phyloP scores from a whole-genome alignment of 2,113 vertebrate genomes.

The Talpa occidentalis region DNA sequence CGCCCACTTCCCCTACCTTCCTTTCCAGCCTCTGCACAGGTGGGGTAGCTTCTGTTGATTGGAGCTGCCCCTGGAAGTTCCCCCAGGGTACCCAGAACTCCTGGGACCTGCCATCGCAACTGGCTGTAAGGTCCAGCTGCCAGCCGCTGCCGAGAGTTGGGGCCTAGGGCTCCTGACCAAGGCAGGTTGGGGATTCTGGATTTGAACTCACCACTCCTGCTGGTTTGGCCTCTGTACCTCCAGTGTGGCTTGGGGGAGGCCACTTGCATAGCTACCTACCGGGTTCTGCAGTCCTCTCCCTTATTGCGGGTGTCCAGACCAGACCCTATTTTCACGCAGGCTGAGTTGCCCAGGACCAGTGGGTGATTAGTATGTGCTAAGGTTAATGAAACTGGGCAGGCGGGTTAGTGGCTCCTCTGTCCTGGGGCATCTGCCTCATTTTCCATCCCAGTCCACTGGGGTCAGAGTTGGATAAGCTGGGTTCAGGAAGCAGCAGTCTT shows the following conservation, averaged over 20 bases:
- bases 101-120: background rate
- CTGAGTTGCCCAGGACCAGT: background rate
- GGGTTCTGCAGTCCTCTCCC: background rate
- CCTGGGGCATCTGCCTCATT: background rate
- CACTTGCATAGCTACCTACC: background rate
- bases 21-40: conserved; percentile 68
- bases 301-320: background rate
- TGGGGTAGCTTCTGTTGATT: conserved; percentile 33
- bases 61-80: background rate
- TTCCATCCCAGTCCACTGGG: background rate
- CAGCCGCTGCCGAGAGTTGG: background rate
- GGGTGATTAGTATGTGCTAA: background rate
- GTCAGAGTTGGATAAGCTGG: conserved; percentile 1
- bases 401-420: background rate
- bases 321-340: conserved; percentile 17
- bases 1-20: background rate
- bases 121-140: background rate
- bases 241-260: background rate
- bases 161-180: rapidly evolving
- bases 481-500: background rate
- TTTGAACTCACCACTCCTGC: conserved; percentile 60
- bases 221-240: background rate
- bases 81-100: background rate
- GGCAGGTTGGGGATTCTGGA: background rate
- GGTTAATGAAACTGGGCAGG: conserved; percentile 17